A percentile compares a stretch with the other conserved stretches of the same genome.
These are phyloP conservation scores for Dioctria linearis DNA, from an alignment of 2,888 invertebrate genomes.

Conservation along the genomic window DNA sequence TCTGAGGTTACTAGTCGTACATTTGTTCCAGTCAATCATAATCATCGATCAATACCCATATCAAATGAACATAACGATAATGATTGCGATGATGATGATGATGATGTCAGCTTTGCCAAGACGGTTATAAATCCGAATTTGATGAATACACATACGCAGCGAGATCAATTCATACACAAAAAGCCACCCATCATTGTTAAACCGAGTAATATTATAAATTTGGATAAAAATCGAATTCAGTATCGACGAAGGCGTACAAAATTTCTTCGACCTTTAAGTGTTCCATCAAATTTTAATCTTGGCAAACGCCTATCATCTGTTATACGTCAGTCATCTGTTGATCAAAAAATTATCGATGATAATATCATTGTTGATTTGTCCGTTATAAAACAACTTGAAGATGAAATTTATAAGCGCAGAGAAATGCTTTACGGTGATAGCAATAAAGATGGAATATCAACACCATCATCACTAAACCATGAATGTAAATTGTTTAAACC, in stretches of 20 bases:
- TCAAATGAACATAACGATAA: background rate
- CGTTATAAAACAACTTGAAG: conserved; percentile 58
- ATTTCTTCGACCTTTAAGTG: conserved; percentile 57
- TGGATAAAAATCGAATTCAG: conserved; percentile 59
- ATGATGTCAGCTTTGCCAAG: conserved; percentile 43
- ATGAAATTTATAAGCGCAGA: conserved; percentile 58
- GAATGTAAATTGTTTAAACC: conserved; percentile 14
- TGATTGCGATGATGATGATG: background rate
- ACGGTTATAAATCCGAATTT: background rate
- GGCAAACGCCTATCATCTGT: conserved; percentile 52
- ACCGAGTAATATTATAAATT: conserved; percentile 54
- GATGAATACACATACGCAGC: background rate
- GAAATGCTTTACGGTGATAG: conserved; percentile 51
- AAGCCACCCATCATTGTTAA: conserved; percentile 18
- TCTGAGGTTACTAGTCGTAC: conserved; percentile 31
- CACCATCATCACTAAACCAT: background rate
- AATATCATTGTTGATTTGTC: conserved; percentile 53
- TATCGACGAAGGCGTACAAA: conserved; percentile 65
- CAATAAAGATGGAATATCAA: background rate
- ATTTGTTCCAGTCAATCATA: conserved; percentile 42
- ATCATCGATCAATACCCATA: conserved; percentile 31
- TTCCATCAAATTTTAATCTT: conserved; percentile 58
- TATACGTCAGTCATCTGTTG: conserved; percentile 16
- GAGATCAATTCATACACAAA: background rate
- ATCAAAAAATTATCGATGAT: conserved; percentile 23